Conservation (phyloP, 1,140 invertebrate species). For the Geopemphigus sp. region DNA sequence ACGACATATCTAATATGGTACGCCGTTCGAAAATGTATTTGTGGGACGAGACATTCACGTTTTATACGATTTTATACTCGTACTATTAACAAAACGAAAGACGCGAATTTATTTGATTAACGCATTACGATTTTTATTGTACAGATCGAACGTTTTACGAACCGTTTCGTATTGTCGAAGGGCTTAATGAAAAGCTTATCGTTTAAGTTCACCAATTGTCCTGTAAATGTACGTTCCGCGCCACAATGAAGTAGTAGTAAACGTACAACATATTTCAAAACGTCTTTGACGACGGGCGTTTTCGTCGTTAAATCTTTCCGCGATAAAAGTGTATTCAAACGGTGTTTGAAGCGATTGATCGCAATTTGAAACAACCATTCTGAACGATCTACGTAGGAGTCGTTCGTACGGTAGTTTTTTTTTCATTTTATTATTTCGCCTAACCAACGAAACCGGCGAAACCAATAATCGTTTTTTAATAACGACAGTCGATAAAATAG, state of each 20-base stretch:
- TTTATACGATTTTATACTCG: no score
- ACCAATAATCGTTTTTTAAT: no score
- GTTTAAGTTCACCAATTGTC: background rate
- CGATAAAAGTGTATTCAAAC: background rate
- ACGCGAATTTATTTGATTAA: background rate
- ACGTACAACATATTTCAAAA: slow-evolving; percentile 20
- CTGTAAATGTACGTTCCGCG: background rate
- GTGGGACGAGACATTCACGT: background rate
- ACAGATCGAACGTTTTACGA: slow-evolving; percentile 6
- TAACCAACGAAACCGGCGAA: no score
- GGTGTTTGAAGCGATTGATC: background rate
- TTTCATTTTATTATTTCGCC: no score
- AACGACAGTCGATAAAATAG: no score
- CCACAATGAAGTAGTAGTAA: background rate
- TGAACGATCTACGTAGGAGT: background rate
- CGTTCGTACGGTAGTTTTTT: background rate
- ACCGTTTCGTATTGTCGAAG: slow-evolving; percentile 20
- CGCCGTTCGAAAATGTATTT: no score
- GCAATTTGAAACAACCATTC: background rate
- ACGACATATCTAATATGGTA: no score
- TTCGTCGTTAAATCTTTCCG: background rate
- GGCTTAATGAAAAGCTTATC: slow-evolving; percentile 16
- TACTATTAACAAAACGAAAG: background rate
- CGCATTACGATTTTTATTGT: background rate
- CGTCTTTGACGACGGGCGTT: background rate